phyloP scores from a whole-genome alignment of 2,888 invertebrate species.

The Notodonta ziczac region DNA sequence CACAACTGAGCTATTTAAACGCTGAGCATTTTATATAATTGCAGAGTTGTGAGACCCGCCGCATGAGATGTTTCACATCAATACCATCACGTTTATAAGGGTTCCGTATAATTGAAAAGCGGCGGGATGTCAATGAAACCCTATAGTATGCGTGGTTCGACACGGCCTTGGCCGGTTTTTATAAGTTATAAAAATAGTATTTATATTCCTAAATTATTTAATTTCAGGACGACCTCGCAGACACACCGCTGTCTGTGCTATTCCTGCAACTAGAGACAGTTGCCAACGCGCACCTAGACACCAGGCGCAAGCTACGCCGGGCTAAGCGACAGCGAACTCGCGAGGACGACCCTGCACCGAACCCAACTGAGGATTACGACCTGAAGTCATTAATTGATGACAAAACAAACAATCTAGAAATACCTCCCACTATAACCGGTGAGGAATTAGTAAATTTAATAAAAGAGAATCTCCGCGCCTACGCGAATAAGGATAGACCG shows the following conservation, averaged over 20 bases:
- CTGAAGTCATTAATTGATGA: constrained; percentile 59
- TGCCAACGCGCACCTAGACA: constrained; percentile 64
- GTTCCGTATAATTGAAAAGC: too few species aligned
- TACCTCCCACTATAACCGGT: constrained; percentile 49
- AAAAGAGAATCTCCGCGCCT: constrained; percentile 62
- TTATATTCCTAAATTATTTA: too few species aligned
- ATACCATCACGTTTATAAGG: too few species aligned
- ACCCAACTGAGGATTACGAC: constrained; percentile 51
- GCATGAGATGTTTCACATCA: too few species aligned
- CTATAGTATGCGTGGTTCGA: too few species aligned
- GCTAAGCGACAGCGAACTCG: constrained; percentile 68
- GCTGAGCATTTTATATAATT: too few species aligned
- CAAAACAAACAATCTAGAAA: constrained; percentile 58
- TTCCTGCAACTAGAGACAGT: constrained; percentile 77
- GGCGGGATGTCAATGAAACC: too few species aligned
- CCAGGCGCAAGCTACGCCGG: constrained; percentile 64
- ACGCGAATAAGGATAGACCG: constrained; percentile 46
- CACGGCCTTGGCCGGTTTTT: too few species aligned
- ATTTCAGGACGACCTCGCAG: constrained; percentile 73
- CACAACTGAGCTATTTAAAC: too few species aligned
- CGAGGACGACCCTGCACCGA: constrained; percentile 50
- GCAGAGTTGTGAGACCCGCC: too few species aligned
- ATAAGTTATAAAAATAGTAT: too few species aligned
- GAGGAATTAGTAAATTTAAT: constrained; percentile 63
- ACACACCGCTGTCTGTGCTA: constrained; percentile 74